Percentiles rank a stretch among this genome's conserved stretches.
Conservation (phyloP, 1,140 invertebrate species). For the Drosophila eugracilis region DNA sequence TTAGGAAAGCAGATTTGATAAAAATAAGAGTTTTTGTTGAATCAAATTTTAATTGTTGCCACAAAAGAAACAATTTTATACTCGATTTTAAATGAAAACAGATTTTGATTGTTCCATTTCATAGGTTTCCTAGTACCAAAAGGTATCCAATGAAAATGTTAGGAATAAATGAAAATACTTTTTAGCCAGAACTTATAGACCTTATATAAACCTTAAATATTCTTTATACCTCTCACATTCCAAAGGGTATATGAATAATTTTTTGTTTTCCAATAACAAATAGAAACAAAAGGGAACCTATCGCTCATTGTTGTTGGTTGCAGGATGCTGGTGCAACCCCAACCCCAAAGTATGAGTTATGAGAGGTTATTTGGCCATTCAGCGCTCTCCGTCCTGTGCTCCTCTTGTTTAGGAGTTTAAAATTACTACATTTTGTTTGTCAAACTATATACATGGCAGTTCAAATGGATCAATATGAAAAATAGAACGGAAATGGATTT, state of each 20-base stretch:
- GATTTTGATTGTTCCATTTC: too few species aligned
- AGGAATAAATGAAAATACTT: too few species aligned
- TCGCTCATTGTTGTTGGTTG: constrained; percentile 62
- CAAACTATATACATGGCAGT: constrained; percentile 16
- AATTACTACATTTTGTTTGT: constrained; percentile 69
- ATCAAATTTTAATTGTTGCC: not conserved
- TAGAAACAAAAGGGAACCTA: constrained; percentile 6
- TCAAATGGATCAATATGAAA: constrained; percentile 38
- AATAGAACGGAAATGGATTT: constrained; percentile 69
- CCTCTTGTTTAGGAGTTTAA: constrained; percentile 50
- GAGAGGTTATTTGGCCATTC: constrained; percentile 51
- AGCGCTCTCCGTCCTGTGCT: not conserved
- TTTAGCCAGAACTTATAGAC: too few species aligned
- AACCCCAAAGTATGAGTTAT: constrained; percentile 56
- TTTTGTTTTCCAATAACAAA: constrained; percentile 27
- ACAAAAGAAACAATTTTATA: too few species aligned
- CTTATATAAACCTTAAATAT: too few species aligned
- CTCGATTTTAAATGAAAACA: too few species aligned
- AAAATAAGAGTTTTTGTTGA: not conserved
- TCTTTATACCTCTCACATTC: not conserved
- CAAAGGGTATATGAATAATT: constrained; percentile 17
- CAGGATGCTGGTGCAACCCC: constrained; percentile 26
- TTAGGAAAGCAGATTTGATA: not conserved
- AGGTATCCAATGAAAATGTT: too few species aligned
- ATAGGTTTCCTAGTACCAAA: too few species aligned